Percentiles rank a stretch among this genome's conserved stretches.
These are phyloP conservation scores for Metopia argyrocephala DNA, from an alignment of 2,888 invertebrate genomes.

Conservation along the genomic window DNA sequence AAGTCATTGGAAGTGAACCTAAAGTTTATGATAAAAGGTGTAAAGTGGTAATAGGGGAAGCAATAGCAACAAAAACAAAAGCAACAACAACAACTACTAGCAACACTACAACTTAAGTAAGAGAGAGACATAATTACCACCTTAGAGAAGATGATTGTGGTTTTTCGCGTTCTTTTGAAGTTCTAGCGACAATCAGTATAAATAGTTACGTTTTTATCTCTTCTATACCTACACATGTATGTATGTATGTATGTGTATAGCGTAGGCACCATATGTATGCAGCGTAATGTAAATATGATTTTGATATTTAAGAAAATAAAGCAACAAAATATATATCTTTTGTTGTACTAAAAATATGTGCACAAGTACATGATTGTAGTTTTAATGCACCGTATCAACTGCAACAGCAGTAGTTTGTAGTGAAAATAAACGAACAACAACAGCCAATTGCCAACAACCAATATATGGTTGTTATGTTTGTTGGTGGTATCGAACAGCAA, in stretches of 20 bases:
- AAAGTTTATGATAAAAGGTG: not conserved
- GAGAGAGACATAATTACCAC: constrained; percentile 75
- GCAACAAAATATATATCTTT: not conserved
- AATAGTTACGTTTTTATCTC: constrained; percentile 43
- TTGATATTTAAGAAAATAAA: constrained; percentile 41
- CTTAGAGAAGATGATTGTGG: constrained; percentile 77
- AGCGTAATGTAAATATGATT: not conserved
- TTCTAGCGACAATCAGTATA: constrained; percentile 70
- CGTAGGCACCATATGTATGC: not conserved
- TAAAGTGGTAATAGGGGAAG: not conserved
- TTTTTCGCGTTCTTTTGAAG: constrained; percentile 73
- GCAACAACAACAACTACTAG: constrained; percentile 15
- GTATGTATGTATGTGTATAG: not conserved
- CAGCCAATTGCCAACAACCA: constrained; percentile 2
- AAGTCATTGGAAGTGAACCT: not conserved
- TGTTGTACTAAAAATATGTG: constrained; percentile 17
- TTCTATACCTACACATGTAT: too few relatives aligned
- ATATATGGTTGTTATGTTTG: constrained; percentile 27
- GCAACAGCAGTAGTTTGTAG: constrained; percentile 32
- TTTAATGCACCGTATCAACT: constrained; percentile 43
- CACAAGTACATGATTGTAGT: constrained; percentile 43
- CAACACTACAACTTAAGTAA: constrained; percentile 65
- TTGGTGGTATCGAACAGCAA: constrained; percentile 29
- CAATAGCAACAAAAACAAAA: not conserved
- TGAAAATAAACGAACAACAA: constrained; percentile 34